These are phyloP conservation scores for Accipiter fasciatus DNA, from an alignment of 2,797 vertebrate species.

Conservation along the genomic window DNA sequence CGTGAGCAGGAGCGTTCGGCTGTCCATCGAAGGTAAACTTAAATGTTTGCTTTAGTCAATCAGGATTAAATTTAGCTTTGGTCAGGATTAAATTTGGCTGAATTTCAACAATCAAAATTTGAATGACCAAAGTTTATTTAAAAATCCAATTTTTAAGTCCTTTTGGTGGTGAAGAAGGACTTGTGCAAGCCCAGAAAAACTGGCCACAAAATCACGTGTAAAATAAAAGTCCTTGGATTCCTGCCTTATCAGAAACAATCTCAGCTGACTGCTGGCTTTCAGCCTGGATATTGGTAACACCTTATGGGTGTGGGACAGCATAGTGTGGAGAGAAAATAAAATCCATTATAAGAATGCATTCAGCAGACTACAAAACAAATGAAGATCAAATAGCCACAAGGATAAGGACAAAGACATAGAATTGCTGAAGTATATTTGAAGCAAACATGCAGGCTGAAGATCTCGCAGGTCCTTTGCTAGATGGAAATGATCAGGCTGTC, in stretches of 20 bases:
- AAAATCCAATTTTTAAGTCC: not conserved
- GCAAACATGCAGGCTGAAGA: not conserved
- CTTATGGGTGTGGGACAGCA: not conserved
- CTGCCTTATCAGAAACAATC: not conserved
- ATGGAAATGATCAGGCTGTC: not conserved
- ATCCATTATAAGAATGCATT: not conserved
- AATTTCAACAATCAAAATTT: not conserved
- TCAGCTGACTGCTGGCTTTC: not conserved
- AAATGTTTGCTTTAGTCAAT: not conserved
- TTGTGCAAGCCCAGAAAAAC: not conserved
- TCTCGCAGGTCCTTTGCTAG: not conserved
- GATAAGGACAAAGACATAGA: not conserved
- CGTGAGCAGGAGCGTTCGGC: accelerated
- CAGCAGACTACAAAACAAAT: not conserved
- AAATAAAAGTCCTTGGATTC: not conserved
- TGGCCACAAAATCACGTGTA: not conserved
- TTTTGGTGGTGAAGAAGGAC: not conserved
- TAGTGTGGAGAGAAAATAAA: not conserved
- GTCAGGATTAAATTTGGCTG: not conserved
- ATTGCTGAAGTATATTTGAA: not conserved
- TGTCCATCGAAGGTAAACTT: accelerated
- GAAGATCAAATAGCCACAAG: not conserved
- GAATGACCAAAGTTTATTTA: not conserved
- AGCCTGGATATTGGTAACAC: not conserved
- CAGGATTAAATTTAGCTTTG: not conserved